phyloP scores from a whole-genome alignment of 2,113 vertebrate genomes.

The Hippocampus mohnikei region DNA sequence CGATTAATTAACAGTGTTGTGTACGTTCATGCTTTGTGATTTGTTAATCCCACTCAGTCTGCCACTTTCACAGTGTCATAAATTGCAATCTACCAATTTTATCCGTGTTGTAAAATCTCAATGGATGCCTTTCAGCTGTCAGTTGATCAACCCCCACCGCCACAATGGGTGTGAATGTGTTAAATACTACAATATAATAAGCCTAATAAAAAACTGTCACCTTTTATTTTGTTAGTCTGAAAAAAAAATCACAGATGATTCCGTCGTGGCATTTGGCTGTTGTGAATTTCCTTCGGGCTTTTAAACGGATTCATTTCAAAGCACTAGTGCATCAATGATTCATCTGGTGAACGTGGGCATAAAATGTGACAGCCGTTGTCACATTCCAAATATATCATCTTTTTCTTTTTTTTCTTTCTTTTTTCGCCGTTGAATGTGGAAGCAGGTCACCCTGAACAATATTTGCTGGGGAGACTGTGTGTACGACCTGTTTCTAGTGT shows the following conservation, averaged over 20 bases:
- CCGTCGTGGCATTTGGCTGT: neutral
- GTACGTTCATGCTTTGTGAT: too few relatives aligned
- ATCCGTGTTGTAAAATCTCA: neutral
- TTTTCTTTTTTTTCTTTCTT: neutral
- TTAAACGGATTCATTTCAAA: neutral
- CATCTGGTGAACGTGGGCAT: neutral
- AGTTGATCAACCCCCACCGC: neutral
- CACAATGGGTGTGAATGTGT: neutral
- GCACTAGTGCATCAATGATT: neutral
- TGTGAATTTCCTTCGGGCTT: neutral
- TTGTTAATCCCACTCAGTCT: too few relatives aligned
- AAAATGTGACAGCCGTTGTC: slow-evolving; percentile 3
- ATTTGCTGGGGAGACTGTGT: slow-evolving; percentile 6
- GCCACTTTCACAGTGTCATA: too few relatives aligned
- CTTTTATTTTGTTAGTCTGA: neutral
- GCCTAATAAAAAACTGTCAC: neutral
- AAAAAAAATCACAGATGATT: neutral
- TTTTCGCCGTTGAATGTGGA: neutral
- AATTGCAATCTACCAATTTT: too few relatives aligned
- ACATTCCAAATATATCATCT: neutral
- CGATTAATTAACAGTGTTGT: too few relatives aligned
- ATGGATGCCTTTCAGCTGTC: neutral
- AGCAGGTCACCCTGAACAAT: slow-evolving; percentile 16
- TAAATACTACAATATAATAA: neutral
- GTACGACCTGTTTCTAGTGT: neutral